Evolutionary conservation across 1,140 invertebrate species (phyloP).

Genomic region (Fopius arisanus): DNA sequence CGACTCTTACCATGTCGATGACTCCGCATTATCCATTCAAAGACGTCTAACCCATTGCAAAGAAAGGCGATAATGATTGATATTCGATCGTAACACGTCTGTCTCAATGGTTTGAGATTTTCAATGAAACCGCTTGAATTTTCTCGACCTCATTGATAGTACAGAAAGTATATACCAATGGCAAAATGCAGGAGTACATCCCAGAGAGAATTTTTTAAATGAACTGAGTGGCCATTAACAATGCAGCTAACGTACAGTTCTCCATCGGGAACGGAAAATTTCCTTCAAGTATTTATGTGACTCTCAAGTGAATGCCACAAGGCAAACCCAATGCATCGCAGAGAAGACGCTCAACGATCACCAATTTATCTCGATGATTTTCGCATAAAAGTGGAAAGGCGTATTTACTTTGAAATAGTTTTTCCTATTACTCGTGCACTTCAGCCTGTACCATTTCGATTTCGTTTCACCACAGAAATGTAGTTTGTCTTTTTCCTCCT

Average conservation of each 20-base stretch:
- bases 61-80: background rate
- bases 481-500: background rate
- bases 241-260: background rate
- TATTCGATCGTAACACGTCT: background rate
- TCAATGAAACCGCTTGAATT: background rate
- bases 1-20: background rate
- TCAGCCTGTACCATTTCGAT: background rate
- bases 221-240: constrained; percentile 3
- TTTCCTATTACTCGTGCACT: background rate
- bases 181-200: no score
- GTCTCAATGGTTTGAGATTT: background rate
- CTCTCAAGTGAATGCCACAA: background rate
- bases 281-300: background rate
- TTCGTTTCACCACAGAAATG: background rate
- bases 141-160: background rate
- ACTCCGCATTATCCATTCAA: constrained; percentile 14
- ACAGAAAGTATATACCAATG: no score
- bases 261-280: background rate
- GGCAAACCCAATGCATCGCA: background rate
- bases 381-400: background rate
- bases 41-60: background rate
- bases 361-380: constrained; percentile 21
- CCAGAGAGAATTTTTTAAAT: background rate
- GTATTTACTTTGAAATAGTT: background rate
- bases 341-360: background rate